Conservation (phyloP, 2,888 invertebrate genomes). For the Poecilus cupreus region DNA sequence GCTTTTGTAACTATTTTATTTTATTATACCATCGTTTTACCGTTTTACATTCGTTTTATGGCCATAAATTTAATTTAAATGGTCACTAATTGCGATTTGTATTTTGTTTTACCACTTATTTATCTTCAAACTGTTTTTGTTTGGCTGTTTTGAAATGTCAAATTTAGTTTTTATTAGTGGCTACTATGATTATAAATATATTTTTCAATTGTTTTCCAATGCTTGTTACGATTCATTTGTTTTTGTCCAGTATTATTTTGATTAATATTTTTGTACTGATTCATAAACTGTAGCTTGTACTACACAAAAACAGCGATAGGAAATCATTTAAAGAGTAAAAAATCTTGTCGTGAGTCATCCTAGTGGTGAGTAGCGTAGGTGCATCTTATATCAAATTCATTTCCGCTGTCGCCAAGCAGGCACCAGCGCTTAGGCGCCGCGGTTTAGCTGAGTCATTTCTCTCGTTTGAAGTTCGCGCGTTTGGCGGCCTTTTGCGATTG, state of each 20-base stretch:
- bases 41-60: not conserved
- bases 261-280: too few relatives aligned
- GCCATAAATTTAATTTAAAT: not conserved
- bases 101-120: not conserved
- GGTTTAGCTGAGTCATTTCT: slow-evolving; percentile 19
- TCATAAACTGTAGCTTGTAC: too few relatives aligned
- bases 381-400: slow-evolving; percentile 22
- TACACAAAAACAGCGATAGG: too few relatives aligned
- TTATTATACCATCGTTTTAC: not conserved
- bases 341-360: not conserved
- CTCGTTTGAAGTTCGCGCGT: slow-evolving; percentile 9
- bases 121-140: not conserved
- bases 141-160: not conserved
- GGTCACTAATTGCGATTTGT: not conserved
- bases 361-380: not conserved
- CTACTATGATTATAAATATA: too few relatives aligned
- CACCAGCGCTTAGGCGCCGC: slow-evolving; percentile 7
- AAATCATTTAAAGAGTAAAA: too few relatives aligned
- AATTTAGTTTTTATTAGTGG: too few relatives aligned
- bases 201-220: not conserved
- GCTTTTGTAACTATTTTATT: slow-evolving; percentile 12
- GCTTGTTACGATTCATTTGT: too few relatives aligned
- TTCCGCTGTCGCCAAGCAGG: slow-evolving; percentile 2
- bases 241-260: too few relatives aligned
- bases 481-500: not conserved